These are phyloP conservation scores for Mirounga angustirostris DNA, from an alignment of 2,113 vertebrate genomes.

Conservation along the genomic window DNA sequence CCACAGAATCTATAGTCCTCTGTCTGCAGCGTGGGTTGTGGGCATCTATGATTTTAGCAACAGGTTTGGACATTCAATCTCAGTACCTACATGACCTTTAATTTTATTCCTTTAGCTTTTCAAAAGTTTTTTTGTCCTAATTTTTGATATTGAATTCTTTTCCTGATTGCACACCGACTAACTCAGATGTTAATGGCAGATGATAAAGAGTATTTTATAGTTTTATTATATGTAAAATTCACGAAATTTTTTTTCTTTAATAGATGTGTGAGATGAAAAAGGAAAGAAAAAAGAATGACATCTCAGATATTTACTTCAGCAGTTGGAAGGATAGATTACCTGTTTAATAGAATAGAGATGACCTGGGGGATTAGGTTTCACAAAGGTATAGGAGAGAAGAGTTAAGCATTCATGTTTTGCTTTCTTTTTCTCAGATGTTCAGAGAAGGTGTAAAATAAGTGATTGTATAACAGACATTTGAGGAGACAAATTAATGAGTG, in stretches of 20 bases:
- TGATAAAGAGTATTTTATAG: neutral
- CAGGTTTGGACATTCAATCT: neutral
- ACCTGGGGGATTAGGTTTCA: neutral
- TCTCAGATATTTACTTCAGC: neutral
- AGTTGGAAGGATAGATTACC: neutral
- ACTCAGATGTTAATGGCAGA: neutral
- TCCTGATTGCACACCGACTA: neutral
- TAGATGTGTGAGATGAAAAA: neutral
- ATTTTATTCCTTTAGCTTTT: neutral
- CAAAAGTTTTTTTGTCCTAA: neutral
- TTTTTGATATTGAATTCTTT: neutral
- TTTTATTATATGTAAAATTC: neutral
- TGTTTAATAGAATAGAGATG: neutral
- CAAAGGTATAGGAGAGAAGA: neutral
- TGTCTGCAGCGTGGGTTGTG: neutral
- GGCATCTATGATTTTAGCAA: neutral
- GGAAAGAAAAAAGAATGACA: neutral
- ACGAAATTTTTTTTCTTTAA: neutral
- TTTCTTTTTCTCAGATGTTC: neutral
- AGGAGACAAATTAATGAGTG: neutral
- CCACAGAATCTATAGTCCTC: neutral
- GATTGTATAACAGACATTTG: neutral
- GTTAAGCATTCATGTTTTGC: neutral
- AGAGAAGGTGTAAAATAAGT: neutral
- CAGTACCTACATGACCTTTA: neutral